A percentile compares a stretch with the other conserved stretches of the same genome.
These are phyloP conservation scores for Ceryle rudis DNA, from an alignment of 2,797 vertebrate genomes.

Conservation along the genomic window DNA sequence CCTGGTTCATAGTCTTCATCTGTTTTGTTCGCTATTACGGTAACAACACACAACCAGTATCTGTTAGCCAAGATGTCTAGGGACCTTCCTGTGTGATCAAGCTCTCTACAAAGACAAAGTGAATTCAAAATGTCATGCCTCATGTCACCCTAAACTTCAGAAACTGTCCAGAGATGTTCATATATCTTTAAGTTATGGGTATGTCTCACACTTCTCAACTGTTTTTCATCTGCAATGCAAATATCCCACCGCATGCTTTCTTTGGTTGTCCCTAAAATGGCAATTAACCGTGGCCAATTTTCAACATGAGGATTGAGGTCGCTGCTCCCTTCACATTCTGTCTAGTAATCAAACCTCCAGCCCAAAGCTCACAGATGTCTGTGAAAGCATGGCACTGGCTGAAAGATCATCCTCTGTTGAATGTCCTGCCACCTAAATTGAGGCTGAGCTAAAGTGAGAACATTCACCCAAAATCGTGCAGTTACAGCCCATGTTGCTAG, in stretches of 20 bases:
- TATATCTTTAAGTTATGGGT: background rate
- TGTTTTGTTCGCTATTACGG: background rate
- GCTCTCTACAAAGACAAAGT: background rate
- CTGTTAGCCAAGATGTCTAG: background rate
- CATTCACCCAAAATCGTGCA: background rate
- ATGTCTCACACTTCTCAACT: background rate
- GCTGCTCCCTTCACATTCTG: background rate
- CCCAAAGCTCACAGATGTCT: background rate
- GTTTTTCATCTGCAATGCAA: background rate
- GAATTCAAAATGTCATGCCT: background rate
- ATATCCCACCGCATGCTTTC: background rate
- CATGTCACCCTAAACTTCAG: background rate
- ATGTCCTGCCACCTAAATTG: background rate
- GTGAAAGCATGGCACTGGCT: rapidly evolving
- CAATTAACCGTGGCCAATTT: background rate
- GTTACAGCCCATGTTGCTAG: background rate
- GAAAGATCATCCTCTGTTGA: background rate
- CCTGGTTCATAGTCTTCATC: background rate
- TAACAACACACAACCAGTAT: background rate
- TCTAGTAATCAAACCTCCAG: background rate
- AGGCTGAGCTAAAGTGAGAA: background rate
- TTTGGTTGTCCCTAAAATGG: background rate
- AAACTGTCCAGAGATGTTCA: background rate
- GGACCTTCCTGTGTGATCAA: background rate
- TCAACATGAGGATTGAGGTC: background rate